Conservation (phyloP, 2,113 vertebrate species). For the Rallus limicola region DNA sequence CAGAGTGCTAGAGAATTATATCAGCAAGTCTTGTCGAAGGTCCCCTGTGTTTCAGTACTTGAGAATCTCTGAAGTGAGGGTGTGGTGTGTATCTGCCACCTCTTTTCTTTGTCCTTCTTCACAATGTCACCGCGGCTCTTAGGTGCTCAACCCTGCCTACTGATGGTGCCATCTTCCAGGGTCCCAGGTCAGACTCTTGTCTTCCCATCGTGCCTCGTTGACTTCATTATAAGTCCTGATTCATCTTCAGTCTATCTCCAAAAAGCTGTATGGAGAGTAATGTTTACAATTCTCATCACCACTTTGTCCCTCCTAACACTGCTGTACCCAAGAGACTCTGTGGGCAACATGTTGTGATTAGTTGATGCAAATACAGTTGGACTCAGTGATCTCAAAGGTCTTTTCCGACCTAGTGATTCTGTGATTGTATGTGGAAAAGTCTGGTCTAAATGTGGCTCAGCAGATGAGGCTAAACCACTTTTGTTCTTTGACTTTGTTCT, state of each 20-base stretch:
- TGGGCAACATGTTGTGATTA: slow-evolving; percentile 7
- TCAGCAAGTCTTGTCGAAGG: not conserved
- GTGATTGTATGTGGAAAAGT: not conserved
- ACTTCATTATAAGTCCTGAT: not conserved
- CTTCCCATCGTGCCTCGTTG: not conserved
- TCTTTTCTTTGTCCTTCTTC: not conserved
- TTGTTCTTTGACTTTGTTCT: slow-evolving; percentile 35
- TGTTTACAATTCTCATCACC: not conserved
- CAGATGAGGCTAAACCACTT: slow-evolving; percentile 25
- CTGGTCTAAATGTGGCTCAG: not conserved
- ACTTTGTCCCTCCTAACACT: not conserved
- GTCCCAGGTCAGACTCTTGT: not conserved
- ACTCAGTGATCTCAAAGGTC: too few species aligned
- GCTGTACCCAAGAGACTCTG: not conserved
- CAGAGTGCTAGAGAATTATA: not conserved
- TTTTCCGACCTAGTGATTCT: too few species aligned
- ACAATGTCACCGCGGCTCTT: rapidly evolving
- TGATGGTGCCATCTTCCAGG: not conserved
- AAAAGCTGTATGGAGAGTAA: not conserved
- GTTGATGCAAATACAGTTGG: not conserved
- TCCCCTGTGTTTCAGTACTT: not conserved
- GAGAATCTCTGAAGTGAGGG: not conserved
- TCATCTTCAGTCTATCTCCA: not conserved
- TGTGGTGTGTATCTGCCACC: not conserved
- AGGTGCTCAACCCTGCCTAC: not conserved